Conservation (phyloP, 2,797 vertebrate species). For the Epinephelus coioides region DNA sequence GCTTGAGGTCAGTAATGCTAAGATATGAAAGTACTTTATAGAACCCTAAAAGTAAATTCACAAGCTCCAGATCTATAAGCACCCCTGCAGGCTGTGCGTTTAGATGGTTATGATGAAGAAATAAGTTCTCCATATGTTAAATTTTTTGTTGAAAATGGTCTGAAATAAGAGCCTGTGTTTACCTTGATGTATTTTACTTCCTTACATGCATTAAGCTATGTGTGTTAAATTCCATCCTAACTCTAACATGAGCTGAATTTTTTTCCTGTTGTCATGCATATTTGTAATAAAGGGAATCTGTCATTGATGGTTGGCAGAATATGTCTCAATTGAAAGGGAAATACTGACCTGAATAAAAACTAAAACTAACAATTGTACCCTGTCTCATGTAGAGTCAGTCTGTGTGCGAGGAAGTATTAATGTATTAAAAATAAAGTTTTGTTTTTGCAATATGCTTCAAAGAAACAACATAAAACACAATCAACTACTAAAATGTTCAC, state of each 20-base stretch:
- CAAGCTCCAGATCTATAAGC: constrained; percentile 71
- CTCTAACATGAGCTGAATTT: constrained; percentile 76
- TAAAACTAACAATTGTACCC: constrained; percentile 62
- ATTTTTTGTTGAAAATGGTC: constrained; percentile 70
- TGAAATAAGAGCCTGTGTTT: constrained; percentile 80
- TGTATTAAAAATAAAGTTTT: background rate
- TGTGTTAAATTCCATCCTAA: constrained; percentile 81
- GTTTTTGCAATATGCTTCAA: no score
- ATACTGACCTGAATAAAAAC: constrained; percentile 81
- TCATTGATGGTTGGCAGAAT: constrained; percentile 75
- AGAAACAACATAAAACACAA: background rate
- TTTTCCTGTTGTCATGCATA: constrained; percentile 82
- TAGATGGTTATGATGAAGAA: constrained; percentile 80
- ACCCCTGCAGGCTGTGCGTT: constrained; percentile 82
- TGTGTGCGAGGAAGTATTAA: background rate
- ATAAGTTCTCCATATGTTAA: background rate
- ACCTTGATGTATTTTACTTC: constrained; percentile 84
- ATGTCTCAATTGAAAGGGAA: constrained; percentile 81
- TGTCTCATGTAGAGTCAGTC: constrained; percentile 15
- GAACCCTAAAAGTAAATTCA: no score
- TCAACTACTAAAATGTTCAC: background rate
- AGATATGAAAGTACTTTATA: no score
- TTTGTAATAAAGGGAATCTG: constrained; percentile 76
- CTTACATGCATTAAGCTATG: constrained; percentile 77
- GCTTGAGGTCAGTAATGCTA: no score